Conservation (phyloP, 92 coral and sea anemone genomes). For the Plumapathes pennacea region DNA sequence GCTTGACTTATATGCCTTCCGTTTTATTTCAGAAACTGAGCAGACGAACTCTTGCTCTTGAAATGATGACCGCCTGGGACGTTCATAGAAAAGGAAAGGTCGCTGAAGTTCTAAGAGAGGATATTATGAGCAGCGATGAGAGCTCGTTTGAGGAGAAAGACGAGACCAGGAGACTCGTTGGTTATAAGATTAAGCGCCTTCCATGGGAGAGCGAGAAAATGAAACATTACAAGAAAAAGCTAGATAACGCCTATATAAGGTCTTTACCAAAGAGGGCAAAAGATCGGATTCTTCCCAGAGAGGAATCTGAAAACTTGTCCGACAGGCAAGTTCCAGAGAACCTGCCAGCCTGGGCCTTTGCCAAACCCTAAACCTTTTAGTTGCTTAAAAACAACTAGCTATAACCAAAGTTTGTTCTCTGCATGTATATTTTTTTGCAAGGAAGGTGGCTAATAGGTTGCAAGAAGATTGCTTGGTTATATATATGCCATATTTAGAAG, state of each 20-base stretch:
- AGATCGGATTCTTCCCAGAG: conserved; percentile 15
- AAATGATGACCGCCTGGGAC: neutral
- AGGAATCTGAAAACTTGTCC: conserved; percentile 1
- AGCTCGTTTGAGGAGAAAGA: conserved; percentile 3
- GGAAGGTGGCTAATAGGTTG: too few species aligned
- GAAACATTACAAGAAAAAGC: conserved; percentile 4
- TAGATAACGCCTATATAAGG: conserved; percentile 8
- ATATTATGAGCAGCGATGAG: neutral
- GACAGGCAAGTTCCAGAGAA: conserved; percentile 2
- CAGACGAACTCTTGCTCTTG: neutral
- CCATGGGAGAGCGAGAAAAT: conserved; percentile 7
- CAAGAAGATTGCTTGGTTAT: too few species aligned
- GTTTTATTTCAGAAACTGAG: neutral
- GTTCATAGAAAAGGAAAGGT: neutral
- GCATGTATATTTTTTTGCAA: too few species aligned
- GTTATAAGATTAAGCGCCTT: conserved; percentile 8
- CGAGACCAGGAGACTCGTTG: conserved; percentile 4
- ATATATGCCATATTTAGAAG: too few species aligned
- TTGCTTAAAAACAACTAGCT: too few species aligned
- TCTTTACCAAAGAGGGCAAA: conserved; percentile 12
- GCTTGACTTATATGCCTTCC: too few species aligned
- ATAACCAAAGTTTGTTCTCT: too few species aligned
- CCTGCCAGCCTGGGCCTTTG: conserved; percentile 18
- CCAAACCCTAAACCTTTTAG: too few species aligned
- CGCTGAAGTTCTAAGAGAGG: neutral